Base-by-base conservation (phyloP, 2,888 invertebrate species). In the Catocala fraxini region DNA sequence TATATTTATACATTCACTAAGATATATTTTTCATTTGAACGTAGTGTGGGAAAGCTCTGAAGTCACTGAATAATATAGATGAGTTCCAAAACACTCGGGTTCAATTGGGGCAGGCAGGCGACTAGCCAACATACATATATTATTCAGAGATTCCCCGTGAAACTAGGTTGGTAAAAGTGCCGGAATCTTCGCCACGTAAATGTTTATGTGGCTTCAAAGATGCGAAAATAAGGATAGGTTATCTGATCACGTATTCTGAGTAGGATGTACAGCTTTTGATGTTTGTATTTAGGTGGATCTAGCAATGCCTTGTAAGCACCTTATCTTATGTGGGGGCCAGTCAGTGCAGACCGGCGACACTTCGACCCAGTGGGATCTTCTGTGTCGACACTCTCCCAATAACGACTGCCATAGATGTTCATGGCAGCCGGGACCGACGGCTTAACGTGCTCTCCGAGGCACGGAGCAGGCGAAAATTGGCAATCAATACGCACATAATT, bases 31-130 rank as follows among this genome's bases (percentile, higher is more conserved):
- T 45, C 13, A 45, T 12, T 45, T 12, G 12, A 7, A 15, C 15
- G 15, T 15, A 10, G 15, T 15, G 15, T 4, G 6, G 10, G 46
- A 15, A 15, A 46, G 1, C 46, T 15, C 46, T 46, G 46, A 11
- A 46, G 48, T n/a, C n/a, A 2, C 34, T 71, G 71, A 71, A 71
- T 71, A 74, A 71, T 55, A 73, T 62, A 73, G 4, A 12, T 11
- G 41, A 9, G 25, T 47, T 33, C 48, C 71, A 59, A 70, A 73
- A 71, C 68, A 48, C 67, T 62, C 65, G 33, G 57, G 71, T 59
- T 51, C 71, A 71, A 73, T 65, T 55, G 55, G 34, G 45, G 54
- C 48, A 46, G 46, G 46, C 55, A 65, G 70, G 39, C 51, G 57
- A 11, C 70, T 58, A 56, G 13, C 49, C 25, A 58, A 65, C 63